Evolutionary conservation across 2,113 vertebrate species (phyloP).

Genomic region (Zosterops hypoxanthus): DNA sequence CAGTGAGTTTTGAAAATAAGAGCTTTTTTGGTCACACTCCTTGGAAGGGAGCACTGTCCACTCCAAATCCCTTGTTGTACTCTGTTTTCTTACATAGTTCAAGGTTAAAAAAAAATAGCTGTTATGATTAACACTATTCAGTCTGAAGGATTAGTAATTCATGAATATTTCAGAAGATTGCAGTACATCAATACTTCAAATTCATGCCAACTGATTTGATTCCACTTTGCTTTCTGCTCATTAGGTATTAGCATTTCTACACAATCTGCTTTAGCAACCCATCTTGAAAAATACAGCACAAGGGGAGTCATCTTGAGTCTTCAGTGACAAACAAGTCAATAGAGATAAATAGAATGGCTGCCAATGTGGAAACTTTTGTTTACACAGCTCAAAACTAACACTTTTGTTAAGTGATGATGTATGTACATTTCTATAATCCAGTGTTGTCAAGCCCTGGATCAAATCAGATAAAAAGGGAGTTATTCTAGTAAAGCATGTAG

Average conservation of each 20-base stretch:
- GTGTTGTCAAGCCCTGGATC: slow-evolving; percentile 8
- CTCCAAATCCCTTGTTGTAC: neutral
- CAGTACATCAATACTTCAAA: neutral
- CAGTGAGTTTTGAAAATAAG: neutral
- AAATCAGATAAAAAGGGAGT: slow-evolving; percentile 11
- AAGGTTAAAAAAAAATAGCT: neutral
- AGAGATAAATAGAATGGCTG: slow-evolving; percentile 6
- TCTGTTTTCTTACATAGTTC: neutral
- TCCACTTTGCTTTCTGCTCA: slow-evolving; percentile 8
- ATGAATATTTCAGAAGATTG: neutral
- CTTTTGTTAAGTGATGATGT: slow-evolving; percentile 24
- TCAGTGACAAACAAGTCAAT: neutral
- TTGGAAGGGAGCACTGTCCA: neutral
- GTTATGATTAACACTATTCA: neutral
- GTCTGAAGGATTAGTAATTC: neutral
- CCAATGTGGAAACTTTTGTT: slow-evolving; percentile 9
- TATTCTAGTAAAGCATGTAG: slow-evolving; percentile 7
- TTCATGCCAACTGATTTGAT: neutral
- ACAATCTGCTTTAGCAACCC: neutral
- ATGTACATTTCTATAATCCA: slow-evolving; percentile 33
- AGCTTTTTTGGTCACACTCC: neutral
- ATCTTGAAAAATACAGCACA: neutral
- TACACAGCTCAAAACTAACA: neutral
- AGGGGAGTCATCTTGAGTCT: neutral
- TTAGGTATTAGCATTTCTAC: neutral